These are phyloP conservation scores for Cylloceria caligata DNA, from an alignment of 2,888 invertebrate genomes.

Conservation along the genomic window DNA sequence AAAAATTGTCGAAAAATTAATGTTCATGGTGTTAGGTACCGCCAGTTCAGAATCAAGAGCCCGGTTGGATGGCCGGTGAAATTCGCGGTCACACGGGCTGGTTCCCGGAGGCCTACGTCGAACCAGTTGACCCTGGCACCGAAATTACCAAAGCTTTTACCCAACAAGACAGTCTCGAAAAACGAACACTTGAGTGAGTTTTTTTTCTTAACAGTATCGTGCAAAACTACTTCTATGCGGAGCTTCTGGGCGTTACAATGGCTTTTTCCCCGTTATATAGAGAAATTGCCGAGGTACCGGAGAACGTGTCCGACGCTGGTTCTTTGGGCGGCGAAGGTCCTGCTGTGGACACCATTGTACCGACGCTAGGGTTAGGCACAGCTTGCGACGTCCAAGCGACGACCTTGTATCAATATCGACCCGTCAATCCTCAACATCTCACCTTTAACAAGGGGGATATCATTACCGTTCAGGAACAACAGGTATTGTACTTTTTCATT, in stretches of 20 bases:
- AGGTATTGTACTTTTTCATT: constrained; percentile 76
- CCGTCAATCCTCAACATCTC: constrained; percentile 87
- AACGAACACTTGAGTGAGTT: constrained; percentile 86
- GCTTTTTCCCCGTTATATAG: constrained; percentile 82
- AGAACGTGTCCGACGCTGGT: constrained; percentile 86
- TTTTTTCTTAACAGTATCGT: constrained; percentile 9
- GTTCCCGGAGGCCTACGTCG: constrained; percentile 98
- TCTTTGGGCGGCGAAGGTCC: constrained; percentile 83
- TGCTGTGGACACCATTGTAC: constrained; percentile 78
- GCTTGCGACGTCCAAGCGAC: constrained; percentile 85
- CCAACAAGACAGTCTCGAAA: constrained; percentile 81
- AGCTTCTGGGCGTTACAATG: neutral
- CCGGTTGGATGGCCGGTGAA: constrained; percentile 98
- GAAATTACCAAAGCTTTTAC: constrained; percentile 80
- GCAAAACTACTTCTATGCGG: neutral
- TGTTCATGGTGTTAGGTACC: constrained; percentile 85
- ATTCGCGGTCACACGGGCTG: constrained; percentile 96
- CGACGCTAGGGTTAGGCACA: constrained; percentile 81
- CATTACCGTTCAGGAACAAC: constrained; percentile 87
- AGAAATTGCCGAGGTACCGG: constrained; percentile 91
- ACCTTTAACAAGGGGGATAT: constrained; percentile 88
- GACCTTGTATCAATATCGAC: constrained; percentile 87
- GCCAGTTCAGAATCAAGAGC: constrained; percentile 94
- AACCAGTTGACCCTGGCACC: constrained; percentile 87
- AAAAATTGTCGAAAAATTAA: neutral